These are phyloP conservation scores for Spheniscus humboldti DNA, from an alignment of 2,797 vertebrate species.

Conservation along the genomic window DNA sequence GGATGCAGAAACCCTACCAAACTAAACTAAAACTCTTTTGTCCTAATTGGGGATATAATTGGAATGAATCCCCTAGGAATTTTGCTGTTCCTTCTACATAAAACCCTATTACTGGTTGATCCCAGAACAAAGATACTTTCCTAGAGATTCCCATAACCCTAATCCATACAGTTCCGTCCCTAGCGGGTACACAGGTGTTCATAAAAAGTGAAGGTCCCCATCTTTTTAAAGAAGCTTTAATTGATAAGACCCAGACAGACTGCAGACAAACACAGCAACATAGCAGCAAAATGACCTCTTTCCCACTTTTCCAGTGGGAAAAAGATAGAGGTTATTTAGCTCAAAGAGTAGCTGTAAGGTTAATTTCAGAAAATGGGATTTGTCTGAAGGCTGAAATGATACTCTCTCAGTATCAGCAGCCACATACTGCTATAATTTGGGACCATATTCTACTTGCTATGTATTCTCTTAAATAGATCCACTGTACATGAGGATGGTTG, in stretches of 20 bases:
- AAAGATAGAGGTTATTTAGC: constrained; percentile 10
- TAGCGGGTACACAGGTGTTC: constrained; percentile 58
- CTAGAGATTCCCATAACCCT: constrained; percentile 39
- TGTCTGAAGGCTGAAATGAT: neutral
- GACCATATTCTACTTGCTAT: neutral
- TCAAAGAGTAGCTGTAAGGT: neutral
- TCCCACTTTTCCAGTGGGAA: neutral
- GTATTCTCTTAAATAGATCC: neutral
- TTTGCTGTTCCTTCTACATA: constrained; percentile 24
- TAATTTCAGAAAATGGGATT: constrained; percentile 20
- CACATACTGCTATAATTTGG: neutral
- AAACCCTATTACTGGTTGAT: constrained; percentile 58
- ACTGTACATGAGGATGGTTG: neutral
- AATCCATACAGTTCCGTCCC: constrained; percentile 48
- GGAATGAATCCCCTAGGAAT: constrained; percentile 48
- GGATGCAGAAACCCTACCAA: constrained; percentile 37
- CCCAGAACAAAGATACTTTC: constrained; percentile 49
- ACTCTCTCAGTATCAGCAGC: neutral
- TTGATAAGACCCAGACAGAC: constrained; percentile 36
- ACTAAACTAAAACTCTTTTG: constrained; percentile 32
- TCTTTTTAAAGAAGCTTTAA: constrained; percentile 49
- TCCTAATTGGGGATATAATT: constrained; percentile 44
- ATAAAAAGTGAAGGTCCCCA: constrained; percentile 13
- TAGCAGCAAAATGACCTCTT: neutral
- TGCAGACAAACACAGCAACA: neutral